phyloP scores from a whole-genome alignment of 2,113 vertebrate genomes.

The Tringa solitaria region DNA sequence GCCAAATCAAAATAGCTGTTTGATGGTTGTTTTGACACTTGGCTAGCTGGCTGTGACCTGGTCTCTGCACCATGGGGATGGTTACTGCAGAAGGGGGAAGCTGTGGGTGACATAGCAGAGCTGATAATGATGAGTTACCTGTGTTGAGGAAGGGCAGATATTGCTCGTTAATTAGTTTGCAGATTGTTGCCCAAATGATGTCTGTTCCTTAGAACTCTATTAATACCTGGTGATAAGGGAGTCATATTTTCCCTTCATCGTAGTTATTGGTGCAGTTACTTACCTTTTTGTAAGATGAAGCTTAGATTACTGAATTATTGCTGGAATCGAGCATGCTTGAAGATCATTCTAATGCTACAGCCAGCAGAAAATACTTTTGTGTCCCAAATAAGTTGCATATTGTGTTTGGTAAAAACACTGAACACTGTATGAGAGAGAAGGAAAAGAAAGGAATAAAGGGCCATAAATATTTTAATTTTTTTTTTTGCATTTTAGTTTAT shows the following conservation, averaged over 20 bases:
- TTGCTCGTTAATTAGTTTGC: neutral
- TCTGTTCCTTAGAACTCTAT: neutral
- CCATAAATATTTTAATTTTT: neutral
- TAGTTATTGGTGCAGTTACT: neutral
- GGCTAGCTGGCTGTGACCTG: neutral
- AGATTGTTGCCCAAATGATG: neutral
- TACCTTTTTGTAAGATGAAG: neutral
- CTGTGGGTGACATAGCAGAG: neutral
- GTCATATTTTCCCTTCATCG: neutral
- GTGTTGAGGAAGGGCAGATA: neutral
- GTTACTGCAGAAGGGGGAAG: neutral
- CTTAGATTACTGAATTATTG: neutral
- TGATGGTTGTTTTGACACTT: neutral
- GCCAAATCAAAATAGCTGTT: neutral
- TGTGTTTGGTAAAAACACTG: neutral
- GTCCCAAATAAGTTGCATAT: neutral
- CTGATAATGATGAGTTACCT: neutral
- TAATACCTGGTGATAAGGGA: neutral
- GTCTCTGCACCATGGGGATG: neutral
- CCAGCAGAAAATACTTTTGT: neutral
- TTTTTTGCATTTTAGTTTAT: neutral
- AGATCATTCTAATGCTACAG: neutral
- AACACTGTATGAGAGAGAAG: neutral
- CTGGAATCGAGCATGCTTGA: neutral
- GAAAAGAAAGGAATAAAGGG: neutral